Evolutionary conservation across 1,140 invertebrate species (phyloP).

Genomic region (Saxidomus purpurata): DNA sequence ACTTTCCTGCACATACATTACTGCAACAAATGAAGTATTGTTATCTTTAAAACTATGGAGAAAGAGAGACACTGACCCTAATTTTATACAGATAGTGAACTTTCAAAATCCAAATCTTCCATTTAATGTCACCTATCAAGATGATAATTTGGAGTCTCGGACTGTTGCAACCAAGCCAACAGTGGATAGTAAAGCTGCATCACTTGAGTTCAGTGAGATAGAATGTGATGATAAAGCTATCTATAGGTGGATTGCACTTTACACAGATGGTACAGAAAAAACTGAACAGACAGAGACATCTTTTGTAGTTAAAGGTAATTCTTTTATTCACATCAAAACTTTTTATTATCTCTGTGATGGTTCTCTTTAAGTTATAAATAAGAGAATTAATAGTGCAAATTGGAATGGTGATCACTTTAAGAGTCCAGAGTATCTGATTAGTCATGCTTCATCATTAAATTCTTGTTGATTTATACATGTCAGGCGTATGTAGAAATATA

Average conservation of each 20-base stretch:
- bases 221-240: conserved; percentile 34
- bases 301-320: conserved; percentile 15
- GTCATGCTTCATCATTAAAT: too few species aligned
- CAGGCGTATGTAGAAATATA: too few species aligned
- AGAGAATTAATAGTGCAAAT: too few species aligned
- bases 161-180: not conserved
- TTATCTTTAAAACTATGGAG: not conserved
- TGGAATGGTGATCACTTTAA: too few species aligned
- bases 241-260: conserved; percentile 8
- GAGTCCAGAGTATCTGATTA: too few species aligned
- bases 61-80: not conserved
- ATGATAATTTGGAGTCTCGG: not conserved
- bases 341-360: too few species aligned
- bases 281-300: not conserved
- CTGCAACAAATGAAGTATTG: not conserved
- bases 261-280: not conserved
- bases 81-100: not conserved
- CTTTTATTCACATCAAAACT: too few species aligned
- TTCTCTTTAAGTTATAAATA: too few species aligned
- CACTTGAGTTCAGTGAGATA: conserved; percentile 2
- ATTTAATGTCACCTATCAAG: not conserved
- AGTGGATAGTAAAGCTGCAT: not conserved
- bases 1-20: conserved; percentile 15
- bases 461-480: too few species aligned
- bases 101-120: not conserved